Conservation (phyloP, 2,113 vertebrate species). For the Tautogolabrus adspersus region DNA sequence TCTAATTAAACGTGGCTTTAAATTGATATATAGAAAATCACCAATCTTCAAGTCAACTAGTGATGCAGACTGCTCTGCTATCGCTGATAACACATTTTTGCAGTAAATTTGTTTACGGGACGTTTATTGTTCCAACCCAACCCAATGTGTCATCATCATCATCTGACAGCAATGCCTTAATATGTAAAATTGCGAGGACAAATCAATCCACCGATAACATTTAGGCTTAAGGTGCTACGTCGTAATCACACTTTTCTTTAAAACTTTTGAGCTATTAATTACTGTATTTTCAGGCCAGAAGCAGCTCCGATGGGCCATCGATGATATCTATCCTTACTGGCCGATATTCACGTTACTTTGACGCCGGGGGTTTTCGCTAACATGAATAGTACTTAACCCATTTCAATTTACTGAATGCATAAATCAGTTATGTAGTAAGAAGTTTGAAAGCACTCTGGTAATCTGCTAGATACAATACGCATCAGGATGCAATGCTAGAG, state of each 20-base stretch:
- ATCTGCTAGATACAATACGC: background rate
- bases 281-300: conserved; percentile 54
- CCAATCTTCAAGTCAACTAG: background rate
- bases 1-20: background rate
- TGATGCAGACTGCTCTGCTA: background rate
- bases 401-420: background rate
- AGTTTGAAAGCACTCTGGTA: background rate
- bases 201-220: background rate
- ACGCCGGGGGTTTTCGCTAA: conserved; percentile 25
- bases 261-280: background rate
- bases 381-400: conserved; percentile 2
- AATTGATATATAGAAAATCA: background rate
- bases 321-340: conserved; percentile 35
- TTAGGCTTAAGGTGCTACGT: background rate
- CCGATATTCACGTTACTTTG: conserved; percentile 39
- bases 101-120: conserved; percentile 59
- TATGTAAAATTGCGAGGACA: conserved; percentile 11
- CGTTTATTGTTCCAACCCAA: conserved; percentile 64
- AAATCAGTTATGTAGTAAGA: background rate
- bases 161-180: conserved; percentile 45
- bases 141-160: conserved; percentile 65
- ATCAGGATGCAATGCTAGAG: background rate
- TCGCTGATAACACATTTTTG: conserved; percentile 15
- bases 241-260: background rate
- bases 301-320: conserved; percentile 58